phyloP scores from a whole-genome alignment of 2,113 vertebrate genomes.

The Lota lota region DNA sequence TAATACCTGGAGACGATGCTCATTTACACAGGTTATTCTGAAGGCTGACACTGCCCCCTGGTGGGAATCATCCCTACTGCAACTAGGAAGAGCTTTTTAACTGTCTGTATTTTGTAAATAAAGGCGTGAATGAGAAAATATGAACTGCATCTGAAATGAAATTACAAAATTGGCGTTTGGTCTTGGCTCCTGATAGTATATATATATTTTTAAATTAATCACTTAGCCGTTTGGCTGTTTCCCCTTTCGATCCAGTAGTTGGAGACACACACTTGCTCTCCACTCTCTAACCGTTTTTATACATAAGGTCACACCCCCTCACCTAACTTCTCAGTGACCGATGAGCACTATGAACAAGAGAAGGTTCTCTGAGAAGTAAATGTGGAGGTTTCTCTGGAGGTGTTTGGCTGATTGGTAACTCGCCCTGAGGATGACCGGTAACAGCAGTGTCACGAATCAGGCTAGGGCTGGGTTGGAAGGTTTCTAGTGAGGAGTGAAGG shows the following conservation, averaged over 20 bases:
- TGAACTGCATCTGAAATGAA: no score
- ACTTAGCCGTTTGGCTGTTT: neutral
- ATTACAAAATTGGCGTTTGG: no score
- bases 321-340: neutral
- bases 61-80: conserved; percentile 36
- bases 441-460: conserved; percentile 17
- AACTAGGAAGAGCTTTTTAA: neutral
- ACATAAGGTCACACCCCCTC: neutral
- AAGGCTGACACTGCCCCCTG: conserved; percentile 39
- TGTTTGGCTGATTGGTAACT: conserved; percentile 33
- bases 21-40: conserved; percentile 4
- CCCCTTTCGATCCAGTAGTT: neutral
- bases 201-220: neutral
- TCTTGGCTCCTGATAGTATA: no score
- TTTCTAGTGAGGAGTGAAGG: no score
- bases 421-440: conserved; percentile 28
- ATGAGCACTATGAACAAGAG: neutral
- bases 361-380: neutral
- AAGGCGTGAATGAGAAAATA: no score
- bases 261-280: neutral
- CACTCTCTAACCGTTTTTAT: neutral
- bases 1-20: neutral
- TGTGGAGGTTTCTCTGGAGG: conserved; percentile 4
- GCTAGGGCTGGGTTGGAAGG: conserved; percentile 1
- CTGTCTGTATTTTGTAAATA: no score